phyloP scores from a whole-genome alignment of 1,140 invertebrate species.

The Bombus picipes region DNA sequence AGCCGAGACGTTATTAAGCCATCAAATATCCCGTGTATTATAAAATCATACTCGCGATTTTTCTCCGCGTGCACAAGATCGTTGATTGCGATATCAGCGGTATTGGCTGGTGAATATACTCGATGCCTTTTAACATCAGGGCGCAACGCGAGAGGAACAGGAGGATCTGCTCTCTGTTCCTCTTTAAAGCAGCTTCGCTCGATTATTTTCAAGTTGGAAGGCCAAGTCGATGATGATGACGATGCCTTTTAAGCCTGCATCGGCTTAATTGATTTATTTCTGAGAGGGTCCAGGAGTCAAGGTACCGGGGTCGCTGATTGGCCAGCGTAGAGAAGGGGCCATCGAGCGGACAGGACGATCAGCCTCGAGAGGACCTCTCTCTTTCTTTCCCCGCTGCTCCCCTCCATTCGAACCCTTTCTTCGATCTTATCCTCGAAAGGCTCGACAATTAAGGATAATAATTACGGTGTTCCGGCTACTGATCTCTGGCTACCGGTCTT shows the following conservation, averaged over 20 bases:
- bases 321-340: constrained; percentile 25
- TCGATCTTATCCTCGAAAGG: constrained; percentile 67
- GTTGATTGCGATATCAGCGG: constrained; percentile 15
- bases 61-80: not conserved
- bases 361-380: constrained; percentile 56
- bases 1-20: constrained; percentile 9
- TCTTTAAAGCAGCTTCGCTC: constrained; percentile 13
- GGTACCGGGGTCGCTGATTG: constrained; percentile 52
- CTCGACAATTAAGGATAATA: constrained; percentile 69
- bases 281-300: constrained; percentile 57
- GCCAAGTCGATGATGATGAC: constrained; percentile 63
- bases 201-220: constrained; percentile 52
- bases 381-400: constrained; percentile 15
- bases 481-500: constrained; percentile 68
- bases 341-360: constrained; percentile 41
- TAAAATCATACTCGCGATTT: constrained; percentile 29
- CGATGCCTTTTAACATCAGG: constrained; percentile 4
- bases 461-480: constrained; percentile 66
- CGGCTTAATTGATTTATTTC: constrained; percentile 72
- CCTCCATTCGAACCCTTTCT: constrained; percentile 52
- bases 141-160: not conserved
- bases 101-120: not conserved
- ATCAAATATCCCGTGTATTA: constrained; percentile 6
- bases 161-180: not conserved
- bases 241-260: constrained; percentile 66